These are phyloP conservation scores for Ophonus ardosiacus DNA, from an alignment of 2,888 invertebrate species.

Conservation along the genomic window DNA sequence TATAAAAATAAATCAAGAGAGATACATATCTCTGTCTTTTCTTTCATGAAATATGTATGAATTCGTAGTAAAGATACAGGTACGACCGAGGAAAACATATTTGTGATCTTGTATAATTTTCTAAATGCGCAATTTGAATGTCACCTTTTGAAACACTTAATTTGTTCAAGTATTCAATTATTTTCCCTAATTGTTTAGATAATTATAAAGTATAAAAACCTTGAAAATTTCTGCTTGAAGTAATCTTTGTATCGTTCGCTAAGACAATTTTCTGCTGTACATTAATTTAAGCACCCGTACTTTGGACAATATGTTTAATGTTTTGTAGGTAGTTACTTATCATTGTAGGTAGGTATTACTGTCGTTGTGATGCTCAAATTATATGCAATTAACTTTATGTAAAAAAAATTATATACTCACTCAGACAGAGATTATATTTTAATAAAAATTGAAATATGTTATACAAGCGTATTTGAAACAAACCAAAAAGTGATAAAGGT, in stretches of 20 bases:
- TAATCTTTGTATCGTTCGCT: background rate
- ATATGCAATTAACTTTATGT: background rate
- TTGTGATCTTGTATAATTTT: background rate
- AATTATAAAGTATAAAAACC: conserved; percentile 22
- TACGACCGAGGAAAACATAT: background rate
- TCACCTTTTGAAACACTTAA: conserved; percentile 13
- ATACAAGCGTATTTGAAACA: too few species aligned
- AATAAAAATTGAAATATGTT: too few species aligned
- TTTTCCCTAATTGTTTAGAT: conserved; percentile 35
- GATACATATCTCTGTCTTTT: background rate
- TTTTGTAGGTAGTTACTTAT: background rate
- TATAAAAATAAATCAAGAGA: background rate
- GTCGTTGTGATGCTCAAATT: background rate
- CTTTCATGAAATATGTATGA: background rate
- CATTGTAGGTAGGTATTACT: background rate
- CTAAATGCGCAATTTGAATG: conserved; percentile 31
- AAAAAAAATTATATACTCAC: background rate
- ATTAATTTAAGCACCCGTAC: background rate
- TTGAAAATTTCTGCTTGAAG: conserved; percentile 5
- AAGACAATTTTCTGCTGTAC: background rate
- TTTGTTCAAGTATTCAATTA: conserved; percentile 6
- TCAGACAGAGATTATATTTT: too few species aligned
- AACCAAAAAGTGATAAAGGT: too few species aligned
- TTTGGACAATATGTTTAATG: background rate
- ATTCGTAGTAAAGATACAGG: background rate